A percentile compares a stretch with the other conserved stretches of the same genome.
Conservation (phyloP, 2,113 vertebrate species). For the Sapajus apella region DNA sequence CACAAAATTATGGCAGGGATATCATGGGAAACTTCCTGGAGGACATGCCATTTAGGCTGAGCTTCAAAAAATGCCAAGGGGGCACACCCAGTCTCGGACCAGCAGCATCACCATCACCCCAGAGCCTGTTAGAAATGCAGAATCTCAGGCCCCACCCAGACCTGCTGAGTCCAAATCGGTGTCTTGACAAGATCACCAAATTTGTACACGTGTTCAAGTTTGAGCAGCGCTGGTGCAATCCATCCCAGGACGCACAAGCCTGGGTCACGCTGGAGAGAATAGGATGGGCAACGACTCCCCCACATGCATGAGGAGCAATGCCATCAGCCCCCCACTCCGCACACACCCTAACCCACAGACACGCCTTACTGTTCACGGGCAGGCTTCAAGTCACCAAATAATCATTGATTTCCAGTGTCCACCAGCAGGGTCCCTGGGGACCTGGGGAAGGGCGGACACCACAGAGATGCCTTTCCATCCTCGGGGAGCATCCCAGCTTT, state of each 20-base stretch:
- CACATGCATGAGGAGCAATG: background rate
- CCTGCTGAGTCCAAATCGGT: background rate
- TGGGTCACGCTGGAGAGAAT: background rate
- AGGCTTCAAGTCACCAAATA: background rate
- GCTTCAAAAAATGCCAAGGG: background rate
- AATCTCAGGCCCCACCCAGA: background rate
- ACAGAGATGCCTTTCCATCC: background rate
- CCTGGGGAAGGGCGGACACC: background rate
- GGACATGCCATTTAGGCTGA: background rate
- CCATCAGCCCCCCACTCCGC: background rate
- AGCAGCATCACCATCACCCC: background rate
- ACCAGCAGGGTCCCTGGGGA: background rate
- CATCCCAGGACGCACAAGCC: background rate
- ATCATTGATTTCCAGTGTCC: background rate
- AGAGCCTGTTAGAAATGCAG: background rate
- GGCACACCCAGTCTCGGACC: too few relatives aligned
- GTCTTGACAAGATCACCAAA: background rate
- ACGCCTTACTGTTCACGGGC: background rate
- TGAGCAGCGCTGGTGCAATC: background rate
- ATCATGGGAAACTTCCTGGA: background rate
- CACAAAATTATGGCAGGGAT: background rate
- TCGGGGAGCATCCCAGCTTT: background rate
- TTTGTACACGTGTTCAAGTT: too few relatives aligned
- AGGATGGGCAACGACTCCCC: background rate
- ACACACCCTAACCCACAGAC: background rate